phyloP scores from a whole-genome alignment of 2,888 invertebrate species.

The Limnephilus auricula region DNA sequence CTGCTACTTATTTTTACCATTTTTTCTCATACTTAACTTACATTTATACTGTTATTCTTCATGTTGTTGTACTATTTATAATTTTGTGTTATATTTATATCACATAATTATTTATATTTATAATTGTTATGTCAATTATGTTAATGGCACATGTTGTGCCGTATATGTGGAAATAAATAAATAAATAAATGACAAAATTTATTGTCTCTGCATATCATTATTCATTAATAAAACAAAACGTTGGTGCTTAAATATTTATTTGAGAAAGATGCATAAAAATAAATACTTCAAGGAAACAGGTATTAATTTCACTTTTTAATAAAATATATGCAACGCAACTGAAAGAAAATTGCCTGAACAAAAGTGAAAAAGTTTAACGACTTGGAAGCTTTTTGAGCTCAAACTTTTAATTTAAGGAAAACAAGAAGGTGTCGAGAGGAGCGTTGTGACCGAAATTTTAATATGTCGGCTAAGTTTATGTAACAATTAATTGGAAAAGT shows the following conservation, averaged over 20 bases:
- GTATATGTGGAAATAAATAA: too few species aligned
- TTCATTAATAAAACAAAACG: too few species aligned
- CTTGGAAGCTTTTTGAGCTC: neutral
- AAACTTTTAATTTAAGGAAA: constrained; percentile 35
- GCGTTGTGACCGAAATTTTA: constrained; percentile 36
- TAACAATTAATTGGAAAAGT: constrained; percentile 49
- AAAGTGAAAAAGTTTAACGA: neutral
- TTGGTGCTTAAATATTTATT: neutral
- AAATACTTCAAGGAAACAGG: neutral
- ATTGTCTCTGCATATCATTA: too few species aligned
- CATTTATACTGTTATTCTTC: too few species aligned
- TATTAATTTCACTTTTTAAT: neutral
- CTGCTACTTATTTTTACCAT: too few species aligned
- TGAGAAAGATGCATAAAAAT: neutral
- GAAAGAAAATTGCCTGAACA: neutral
- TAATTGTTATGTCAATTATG: too few species aligned
- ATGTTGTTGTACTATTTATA: too few species aligned
- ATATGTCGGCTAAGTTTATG: constrained; percentile 13
- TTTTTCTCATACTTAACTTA: too few species aligned
- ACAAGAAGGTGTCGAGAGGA: constrained; percentile 11
- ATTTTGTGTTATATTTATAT: too few species aligned
- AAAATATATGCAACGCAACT: neutral
- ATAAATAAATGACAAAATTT: too few species aligned
- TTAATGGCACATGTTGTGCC: too few species aligned
- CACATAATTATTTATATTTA: too few species aligned